Conservation (phyloP, 2,797 vertebrate species). For the Hirundo rustica region DNA sequence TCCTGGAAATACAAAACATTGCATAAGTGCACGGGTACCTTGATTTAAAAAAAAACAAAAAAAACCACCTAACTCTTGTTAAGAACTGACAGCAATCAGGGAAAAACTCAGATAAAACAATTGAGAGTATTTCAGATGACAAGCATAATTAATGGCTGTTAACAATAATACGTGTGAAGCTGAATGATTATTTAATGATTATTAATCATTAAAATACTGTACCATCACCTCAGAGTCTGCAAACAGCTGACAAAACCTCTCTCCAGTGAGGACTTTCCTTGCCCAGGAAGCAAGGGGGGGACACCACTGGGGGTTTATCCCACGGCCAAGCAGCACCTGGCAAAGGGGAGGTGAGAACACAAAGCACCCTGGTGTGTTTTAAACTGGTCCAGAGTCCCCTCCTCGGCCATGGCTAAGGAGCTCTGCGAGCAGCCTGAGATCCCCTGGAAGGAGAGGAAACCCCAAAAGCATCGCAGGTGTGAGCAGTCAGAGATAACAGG, state of each 20-base stretch:
- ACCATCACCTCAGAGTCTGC: background rate
- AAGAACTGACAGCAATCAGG: background rate
- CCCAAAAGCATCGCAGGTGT: background rate
- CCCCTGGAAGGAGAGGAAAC: background rate
- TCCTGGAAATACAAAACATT: background rate
- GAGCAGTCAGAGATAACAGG: background rate
- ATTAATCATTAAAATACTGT: background rate
- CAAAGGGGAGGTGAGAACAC: background rate
- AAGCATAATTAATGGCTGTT: background rate
- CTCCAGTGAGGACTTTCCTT: background rate
- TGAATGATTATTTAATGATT: background rate
- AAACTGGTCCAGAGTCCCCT: background rate
- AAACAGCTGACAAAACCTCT: background rate
- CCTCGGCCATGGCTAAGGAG: background rate
- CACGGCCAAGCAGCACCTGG: background rate
- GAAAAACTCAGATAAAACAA: background rate
- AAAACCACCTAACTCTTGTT: background rate
- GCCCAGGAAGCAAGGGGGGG: background rate
- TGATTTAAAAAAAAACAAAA: background rate
- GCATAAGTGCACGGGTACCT: background rate
- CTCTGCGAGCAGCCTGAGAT: background rate
- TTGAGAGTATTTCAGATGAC: background rate
- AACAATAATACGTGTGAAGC: background rate
- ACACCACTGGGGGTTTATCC: background rate
- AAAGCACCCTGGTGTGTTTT: fast-evolving